Evolutionary conservation across 92 coral and sea anemone genomes (phyloP).

Genomic region (Paramuricea clavata): DNA sequence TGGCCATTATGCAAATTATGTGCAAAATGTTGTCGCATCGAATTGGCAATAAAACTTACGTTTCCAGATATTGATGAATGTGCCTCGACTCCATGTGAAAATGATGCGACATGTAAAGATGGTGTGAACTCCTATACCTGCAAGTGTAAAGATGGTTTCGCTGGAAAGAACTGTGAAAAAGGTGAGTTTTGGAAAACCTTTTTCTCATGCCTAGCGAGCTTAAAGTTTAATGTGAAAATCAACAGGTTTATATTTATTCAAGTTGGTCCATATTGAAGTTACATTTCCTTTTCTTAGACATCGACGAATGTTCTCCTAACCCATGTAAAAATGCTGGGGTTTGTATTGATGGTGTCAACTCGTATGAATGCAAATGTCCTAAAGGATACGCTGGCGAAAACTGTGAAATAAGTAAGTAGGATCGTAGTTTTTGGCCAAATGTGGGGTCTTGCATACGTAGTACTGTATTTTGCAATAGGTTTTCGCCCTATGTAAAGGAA

Average conservation of each 20-base stretch:
- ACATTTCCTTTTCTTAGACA: conserved; percentile 15
- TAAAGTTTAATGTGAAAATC: no score
- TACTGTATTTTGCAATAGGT: no score
- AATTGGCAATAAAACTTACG: neutral
- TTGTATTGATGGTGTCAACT: conserved; percentile 29
- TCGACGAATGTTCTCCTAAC: conserved; percentile 38
- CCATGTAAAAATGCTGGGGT: conserved; percentile 41
- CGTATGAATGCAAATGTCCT: conserved; percentile 19
- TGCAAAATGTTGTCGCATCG: no score
- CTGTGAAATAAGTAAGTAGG: conserved; percentile 30
- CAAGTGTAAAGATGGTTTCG: neutral
- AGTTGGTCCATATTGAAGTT: no score
- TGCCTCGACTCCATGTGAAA: conserved; percentile 9
- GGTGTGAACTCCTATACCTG: conserved; percentile 23
- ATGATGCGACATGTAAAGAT: conserved; percentile 27
- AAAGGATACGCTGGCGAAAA: conserved; percentile 33
- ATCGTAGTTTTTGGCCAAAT: neutral
- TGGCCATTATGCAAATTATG: no score
- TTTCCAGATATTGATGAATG: conserved; percentile 29
- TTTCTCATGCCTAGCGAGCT: neutral
- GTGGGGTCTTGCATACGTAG: neutral
- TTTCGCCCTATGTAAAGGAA: no score
- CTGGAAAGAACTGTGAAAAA: conserved; percentile 29
- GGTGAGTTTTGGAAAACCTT: neutral
- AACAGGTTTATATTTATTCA: neutral